Evolutionary conservation across 2,113 vertebrate genomes (phyloP).

Genomic region (Pterocles gutturalis): DNA sequence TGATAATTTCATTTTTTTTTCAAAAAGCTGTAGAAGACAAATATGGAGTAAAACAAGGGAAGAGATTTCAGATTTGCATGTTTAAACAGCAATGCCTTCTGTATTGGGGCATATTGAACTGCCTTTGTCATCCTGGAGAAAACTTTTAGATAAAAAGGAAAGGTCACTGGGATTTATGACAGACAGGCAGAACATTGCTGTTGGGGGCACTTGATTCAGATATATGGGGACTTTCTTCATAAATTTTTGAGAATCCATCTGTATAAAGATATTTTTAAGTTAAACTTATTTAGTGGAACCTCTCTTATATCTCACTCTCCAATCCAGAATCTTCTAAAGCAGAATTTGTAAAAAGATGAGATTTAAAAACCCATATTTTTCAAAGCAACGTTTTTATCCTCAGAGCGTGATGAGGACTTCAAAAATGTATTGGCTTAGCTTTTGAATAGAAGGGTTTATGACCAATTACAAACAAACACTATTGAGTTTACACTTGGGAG

Average conservation of each 20-base stretch:
- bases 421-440: not conserved
- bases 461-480: not conserved
- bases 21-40: not conserved
- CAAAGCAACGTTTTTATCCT: not conserved
- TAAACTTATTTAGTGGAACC: not conserved
- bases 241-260: not conserved
- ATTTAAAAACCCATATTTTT: not conserved
- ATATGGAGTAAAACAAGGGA: not conserved
- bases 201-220: not conserved
- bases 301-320: not conserved
- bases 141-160: not conserved
- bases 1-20: fast-evolving
- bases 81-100: not conserved
- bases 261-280: not conserved
- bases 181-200: not conserved
- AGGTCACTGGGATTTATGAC: not conserved
- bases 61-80: not conserved
- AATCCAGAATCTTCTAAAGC: not conserved
- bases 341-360: not conserved
- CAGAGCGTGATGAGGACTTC: not conserved
- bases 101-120: not conserved
- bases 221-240: not conserved
- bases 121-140: not conserved
- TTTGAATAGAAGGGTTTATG: not conserved
- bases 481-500: not conserved